Evolutionary conservation across 1,140 invertebrate genomes (phyloP), one percentile per base, ranked within the genome.

Genomic region (Drosophila novamexicana): DNA sequence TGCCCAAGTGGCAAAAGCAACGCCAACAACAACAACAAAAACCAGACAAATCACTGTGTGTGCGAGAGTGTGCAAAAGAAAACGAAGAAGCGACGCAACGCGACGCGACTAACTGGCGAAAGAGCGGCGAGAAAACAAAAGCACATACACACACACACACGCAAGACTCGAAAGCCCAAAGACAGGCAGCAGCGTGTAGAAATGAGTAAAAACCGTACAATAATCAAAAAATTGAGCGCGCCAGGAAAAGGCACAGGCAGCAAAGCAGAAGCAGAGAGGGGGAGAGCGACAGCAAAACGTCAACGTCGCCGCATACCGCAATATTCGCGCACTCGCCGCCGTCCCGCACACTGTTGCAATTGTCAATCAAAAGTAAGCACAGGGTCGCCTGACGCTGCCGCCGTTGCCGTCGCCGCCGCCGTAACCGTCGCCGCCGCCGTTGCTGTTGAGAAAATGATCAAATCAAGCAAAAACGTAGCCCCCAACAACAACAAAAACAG

Each of bases 291-390:
- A 76, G 40, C 58, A 40, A 68, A 77, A 70, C 65, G 70, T 68
- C 56, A 71, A 75, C 36, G 37, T 40, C 40, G 42, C 42, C 40
- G 50, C 64, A 80, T 75, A 80, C 71, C 65, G 62, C 50, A 69
- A 50, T 66, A 75, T 82, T 88, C 73, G 73, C 64, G 29, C 45
- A 62, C 67, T 72, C 76, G 52, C 52, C 76, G 52, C 52, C 68
- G 52, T 42, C 79, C 36, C 75, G 57, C 84, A 88, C 64, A 79
- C 84, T 83, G 18, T 70, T 77, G 79, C 79, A 88, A 88, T 88
- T 88, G 83, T 89, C 84, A 88, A 88, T 88, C 83, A 88, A 89
- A 88, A 80, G 82, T 73, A 81, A 81, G 83, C 83, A 85, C 75
- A 79, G 82, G 78, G 82, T 81, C 82, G 78, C 61, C 57, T 50